Evolutionary conservation across 2,113 vertebrate genomes (phyloP).

Genomic region (Apeltes quadracus): DNA sequence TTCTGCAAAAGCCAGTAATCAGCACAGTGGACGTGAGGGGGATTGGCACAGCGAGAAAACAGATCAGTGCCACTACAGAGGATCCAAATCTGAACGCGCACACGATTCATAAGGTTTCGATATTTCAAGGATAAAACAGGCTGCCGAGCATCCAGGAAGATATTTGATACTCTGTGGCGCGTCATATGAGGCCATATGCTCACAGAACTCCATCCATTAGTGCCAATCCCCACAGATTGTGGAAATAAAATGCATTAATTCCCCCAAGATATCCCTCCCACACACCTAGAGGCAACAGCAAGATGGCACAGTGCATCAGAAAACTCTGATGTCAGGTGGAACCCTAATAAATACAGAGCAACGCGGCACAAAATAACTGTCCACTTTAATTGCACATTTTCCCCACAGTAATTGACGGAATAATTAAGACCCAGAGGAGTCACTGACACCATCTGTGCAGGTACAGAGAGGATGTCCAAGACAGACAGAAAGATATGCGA

Average conservation of each 20-base stretch:
- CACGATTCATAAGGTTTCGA: neutral
- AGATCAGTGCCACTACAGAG: constrained; percentile 39
- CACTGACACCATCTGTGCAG: constrained; percentile 78
- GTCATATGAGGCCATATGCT: constrained; percentile 43
- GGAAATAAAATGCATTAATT: constrained; percentile 55
- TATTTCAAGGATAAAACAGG: constrained; percentile 18
- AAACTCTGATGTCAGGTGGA: constrained; percentile 71
- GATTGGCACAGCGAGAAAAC: constrained; percentile 43
- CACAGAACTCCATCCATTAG: constrained; percentile 46
- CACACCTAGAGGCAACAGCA: constrained; percentile 42
- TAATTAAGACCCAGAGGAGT: constrained; percentile 84
- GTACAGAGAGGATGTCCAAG: constrained; percentile 64
- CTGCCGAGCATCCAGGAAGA: constrained; percentile 13
- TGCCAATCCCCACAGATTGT: constrained; percentile 36
- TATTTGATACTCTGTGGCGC: constrained; percentile 1
- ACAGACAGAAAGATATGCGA: constrained; percentile 7
- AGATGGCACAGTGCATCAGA: constrained; percentile 37
- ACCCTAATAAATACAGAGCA: constrained; percentile 75
- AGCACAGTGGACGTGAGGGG: constrained; percentile 18
- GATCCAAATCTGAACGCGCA: constrained; percentile 8
- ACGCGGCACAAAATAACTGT: constrained; percentile 60
- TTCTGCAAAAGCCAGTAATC: constrained; percentile 2
- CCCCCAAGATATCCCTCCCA: constrained; percentile 48
- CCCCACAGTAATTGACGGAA: constrained; percentile 80
- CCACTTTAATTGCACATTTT: constrained; percentile 79